These are phyloP conservation scores for Caenorhabditis imperialis DNA, from an alignment of 2,888 invertebrate genomes.

Conservation along the genomic window DNA sequence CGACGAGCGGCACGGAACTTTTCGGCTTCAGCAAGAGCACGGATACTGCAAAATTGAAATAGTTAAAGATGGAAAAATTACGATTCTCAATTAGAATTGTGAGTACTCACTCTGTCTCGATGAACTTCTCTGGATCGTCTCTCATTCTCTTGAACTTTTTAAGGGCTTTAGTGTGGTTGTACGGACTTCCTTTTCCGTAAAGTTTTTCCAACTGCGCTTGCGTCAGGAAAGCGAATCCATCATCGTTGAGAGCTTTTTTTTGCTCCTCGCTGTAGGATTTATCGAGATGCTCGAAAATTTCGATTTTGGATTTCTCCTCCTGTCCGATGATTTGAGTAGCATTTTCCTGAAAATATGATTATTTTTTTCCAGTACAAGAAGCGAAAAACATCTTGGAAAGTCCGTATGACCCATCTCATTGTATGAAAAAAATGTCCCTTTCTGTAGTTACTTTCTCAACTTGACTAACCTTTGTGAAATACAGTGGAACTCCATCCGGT, in stretches of 20 bases:
- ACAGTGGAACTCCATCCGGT: constrained; percentile 58
- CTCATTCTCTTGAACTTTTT: constrained; percentile 58
- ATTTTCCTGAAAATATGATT: constrained; percentile 50
- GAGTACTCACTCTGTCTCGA: constrained; percentile 62
- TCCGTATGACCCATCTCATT: too few species aligned
- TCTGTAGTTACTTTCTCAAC: too few species aligned
- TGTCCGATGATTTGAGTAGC: constrained; percentile 62
- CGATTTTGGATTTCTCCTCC: constrained; percentile 69
- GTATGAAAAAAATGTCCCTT: too few species aligned
- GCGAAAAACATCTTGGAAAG: too few species aligned
- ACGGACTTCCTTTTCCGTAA: constrained; percentile 73
- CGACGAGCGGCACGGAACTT: constrained; percentile 56
- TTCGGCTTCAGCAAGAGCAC: constrained; percentile 64
- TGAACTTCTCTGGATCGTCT: constrained; percentile 59
- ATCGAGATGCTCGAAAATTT: constrained; percentile 71
- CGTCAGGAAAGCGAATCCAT: constrained; percentile 70
- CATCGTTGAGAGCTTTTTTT: constrained; percentile 66
- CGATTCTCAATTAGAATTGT: neutral
- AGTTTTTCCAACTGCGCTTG: constrained; percentile 69
- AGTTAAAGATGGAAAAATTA: neutral
- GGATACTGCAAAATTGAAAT: constrained; percentile 59
- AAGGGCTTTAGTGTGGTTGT: constrained; percentile 57
- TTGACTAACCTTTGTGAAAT: constrained; percentile 58
- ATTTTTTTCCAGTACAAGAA: too few species aligned
- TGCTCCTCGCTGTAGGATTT: constrained; percentile 71